Conservation (phyloP, 2,888 invertebrate genomes). For the Enchytraeus crypticus region DNA sequence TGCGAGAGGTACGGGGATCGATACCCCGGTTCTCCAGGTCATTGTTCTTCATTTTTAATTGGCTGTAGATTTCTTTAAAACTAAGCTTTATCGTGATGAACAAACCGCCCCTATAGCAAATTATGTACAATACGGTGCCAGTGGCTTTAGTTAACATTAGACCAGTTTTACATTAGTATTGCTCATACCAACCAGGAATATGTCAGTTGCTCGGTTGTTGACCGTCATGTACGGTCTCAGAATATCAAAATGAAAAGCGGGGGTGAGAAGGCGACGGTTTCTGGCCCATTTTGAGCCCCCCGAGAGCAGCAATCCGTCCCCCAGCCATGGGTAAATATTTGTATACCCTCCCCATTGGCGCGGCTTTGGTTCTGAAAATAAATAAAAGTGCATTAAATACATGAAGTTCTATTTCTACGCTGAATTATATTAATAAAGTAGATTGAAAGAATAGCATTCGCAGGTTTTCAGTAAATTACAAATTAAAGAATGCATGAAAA, state of each 20-base stretch:
- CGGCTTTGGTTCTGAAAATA: constrained; percentile 21
- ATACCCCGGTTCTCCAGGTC: background rate
- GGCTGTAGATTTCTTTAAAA: background rate
- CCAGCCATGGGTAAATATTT: constrained; percentile 16
- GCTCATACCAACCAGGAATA: constrained; percentile 27
- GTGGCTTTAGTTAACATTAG: background rate
- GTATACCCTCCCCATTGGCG: constrained; percentile 6
- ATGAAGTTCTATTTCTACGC: no score
- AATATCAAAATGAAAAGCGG: constrained; percentile 31
- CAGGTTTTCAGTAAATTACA: no score
- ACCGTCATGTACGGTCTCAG: constrained; percentile 27
- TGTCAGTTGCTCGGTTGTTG: constrained; percentile 24
- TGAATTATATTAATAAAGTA: no score
- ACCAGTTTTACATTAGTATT: background rate
- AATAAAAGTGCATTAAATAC: no score
- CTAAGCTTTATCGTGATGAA: no score
- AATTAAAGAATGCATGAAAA: no score
- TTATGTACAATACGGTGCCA: background rate
- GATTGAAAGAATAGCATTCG: no score
- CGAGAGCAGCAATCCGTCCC: constrained; percentile 28
- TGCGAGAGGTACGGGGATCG: no score
- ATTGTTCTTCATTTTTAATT: background rate
- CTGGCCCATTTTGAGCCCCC: constrained; percentile 27
- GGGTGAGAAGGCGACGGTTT: constrained; percentile 28
- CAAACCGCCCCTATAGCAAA: no score